Percentiles rank a stretch among this genome's conserved stretches.
Conservation (phyloP, 2,888 invertebrate species). For the Nemoura dubitans region DNA sequence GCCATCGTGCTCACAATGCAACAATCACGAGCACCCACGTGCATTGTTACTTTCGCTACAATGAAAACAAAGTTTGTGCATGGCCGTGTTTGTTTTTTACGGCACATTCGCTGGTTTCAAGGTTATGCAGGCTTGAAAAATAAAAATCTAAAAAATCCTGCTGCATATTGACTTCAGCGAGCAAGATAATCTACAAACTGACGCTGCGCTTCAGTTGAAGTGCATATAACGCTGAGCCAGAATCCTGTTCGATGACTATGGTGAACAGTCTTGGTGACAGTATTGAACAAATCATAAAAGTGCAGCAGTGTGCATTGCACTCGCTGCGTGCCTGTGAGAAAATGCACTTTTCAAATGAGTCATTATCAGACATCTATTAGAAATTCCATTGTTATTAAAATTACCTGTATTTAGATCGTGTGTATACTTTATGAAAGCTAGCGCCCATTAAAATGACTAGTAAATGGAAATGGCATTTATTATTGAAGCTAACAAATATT, state of each 20-base stretch:
- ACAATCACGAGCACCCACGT: neutral
- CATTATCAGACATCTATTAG: neutral
- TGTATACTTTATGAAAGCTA: neutral
- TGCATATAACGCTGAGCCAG: neutral
- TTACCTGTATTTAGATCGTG: neutral
- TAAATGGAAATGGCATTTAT: no score
- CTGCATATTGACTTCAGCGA: neutral
- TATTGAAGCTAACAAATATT: no score
- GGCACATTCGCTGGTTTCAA: neutral
- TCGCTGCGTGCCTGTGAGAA: neutral
- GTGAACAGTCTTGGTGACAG: no score
- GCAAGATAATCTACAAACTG: neutral
- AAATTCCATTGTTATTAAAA: conserved; percentile 7
- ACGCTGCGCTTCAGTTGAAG: neutral
- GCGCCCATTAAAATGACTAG: neutral
- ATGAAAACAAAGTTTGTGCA: neutral
- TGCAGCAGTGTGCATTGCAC: neutral
- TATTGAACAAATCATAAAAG: neutral
- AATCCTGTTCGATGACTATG: no score
- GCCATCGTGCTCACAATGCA: neutral
- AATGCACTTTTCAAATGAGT: neutral
- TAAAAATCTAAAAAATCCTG: neutral
- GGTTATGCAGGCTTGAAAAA: neutral
- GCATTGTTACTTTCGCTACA: neutral
- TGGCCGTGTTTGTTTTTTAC: neutral